Evolutionary conservation across 92 coral and sea anemone species (phyloP), one percentile per base, ranked within the genome.

Genomic region (Siderastrea radians): DNA sequence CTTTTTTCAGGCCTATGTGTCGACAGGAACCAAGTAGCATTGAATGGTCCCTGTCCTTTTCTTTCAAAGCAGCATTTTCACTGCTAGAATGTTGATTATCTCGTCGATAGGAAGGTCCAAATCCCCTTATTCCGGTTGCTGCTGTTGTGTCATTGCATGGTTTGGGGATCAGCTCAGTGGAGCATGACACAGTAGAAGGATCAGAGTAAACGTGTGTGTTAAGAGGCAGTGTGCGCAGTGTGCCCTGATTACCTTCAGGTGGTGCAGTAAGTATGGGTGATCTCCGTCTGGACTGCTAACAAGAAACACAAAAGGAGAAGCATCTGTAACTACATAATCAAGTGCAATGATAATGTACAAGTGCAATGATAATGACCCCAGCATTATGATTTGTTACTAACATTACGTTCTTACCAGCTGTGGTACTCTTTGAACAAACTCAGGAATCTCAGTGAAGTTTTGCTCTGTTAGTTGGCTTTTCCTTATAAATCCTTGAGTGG

Each of bases 341-440:
- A 55, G 2, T 55, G 61, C 61, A 11, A 55, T 2, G 9, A 55
- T 4, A 11, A 55, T 7, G 61, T 55, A 26, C 38, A 26, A 55
- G 2, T 55, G 61, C 61, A 11, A 55, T 2, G 9, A 55, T 4
- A 11, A 55, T 7, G 61, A 26, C 38, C 38, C 38, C 12, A 68
- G 15, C 52, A 68, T 43, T 68, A 7, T 65, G 47, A 12, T 3
- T 4, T 14, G 38, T 16, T 1, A 9, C 14, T 4, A 74, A 17
- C 9, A 73, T 47, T 6, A 53, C 26, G 48, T 48, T 5, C 49
- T 62, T 52, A 84, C 87, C 81, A 84, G 63, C 52, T 74, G 79
- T 14, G 87, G 87, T 12, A 84, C 87, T 51, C 87, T 60, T 43
- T 83, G 87, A 46, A 73, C 72, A 73, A 49, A 49, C 12, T 72